Conservation (phyloP, 2,888 invertebrate genomes). For the Graphium colonna region DNA sequence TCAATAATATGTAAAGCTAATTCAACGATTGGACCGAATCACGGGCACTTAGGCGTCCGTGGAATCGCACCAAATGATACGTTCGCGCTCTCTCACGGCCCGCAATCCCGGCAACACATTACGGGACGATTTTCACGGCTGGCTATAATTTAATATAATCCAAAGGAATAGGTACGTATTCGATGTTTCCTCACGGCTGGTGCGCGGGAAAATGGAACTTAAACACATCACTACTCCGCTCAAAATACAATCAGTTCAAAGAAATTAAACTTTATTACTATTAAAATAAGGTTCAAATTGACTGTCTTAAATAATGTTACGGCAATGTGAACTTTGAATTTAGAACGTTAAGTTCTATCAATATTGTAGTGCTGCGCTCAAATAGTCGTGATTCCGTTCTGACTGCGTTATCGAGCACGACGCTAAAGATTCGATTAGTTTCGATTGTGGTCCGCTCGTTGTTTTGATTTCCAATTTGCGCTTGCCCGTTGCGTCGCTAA, state of each 20-base stretch:
- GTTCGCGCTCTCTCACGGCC: constrained; percentile 63
- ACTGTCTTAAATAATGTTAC: too few relatives aligned
- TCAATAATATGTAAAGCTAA: constrained; percentile 70
- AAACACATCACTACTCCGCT: constrained; percentile 24
- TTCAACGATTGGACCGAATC: constrained; percentile 71
- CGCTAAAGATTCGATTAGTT: constrained; percentile 71
- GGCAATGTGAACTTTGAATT: constrained; percentile 33
- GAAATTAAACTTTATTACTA: constrained; percentile 30
- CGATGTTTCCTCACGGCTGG: constrained; percentile 37
- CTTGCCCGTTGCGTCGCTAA: constrained; percentile 74
- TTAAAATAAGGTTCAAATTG: constrained; percentile 43
- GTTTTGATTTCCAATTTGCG: constrained; percentile 80
- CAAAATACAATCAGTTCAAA: constrained; percentile 27
- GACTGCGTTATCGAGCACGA: constrained; percentile 76
- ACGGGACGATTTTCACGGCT: constrained; percentile 77
- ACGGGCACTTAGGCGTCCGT: constrained; percentile 61
- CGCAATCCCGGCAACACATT: constrained; percentile 73
- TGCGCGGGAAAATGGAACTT: constrained; percentile 38
- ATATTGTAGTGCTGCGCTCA: constrained; percentile 38
- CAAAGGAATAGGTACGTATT: constrained; percentile 75
- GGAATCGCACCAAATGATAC: constrained; percentile 67
- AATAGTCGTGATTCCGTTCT: constrained; percentile 75
- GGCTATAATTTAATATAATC: constrained; percentile 79
- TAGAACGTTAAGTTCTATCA: neutral
- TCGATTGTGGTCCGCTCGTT: constrained; percentile 62